Base-by-base conservation (phyloP, 2,888 invertebrate genomes). In the Diplazon laetatorius region DNA sequence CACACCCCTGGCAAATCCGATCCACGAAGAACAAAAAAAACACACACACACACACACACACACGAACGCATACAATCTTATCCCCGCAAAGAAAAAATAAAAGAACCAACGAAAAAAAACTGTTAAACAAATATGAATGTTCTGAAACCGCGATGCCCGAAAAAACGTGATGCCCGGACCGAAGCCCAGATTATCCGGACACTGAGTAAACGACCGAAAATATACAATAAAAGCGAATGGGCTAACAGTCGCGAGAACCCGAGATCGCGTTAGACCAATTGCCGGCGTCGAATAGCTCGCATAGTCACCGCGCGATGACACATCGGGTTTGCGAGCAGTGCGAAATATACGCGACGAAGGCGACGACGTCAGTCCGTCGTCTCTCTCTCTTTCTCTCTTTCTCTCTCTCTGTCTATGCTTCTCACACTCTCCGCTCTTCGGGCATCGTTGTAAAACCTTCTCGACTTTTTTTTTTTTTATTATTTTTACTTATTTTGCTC, bases 291-390 rank as follows among this genome's bases (percentile, higher is more conserved):
- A 75, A 50, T 57, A 60, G 63, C 72, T 72, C 78, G 80, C 80
- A 74, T 78, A 82, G 84, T 85, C 84, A 84, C 81, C 77, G 75
- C 78, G 76, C 82, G 84, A 88, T 89, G 88, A 89, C 87, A 86
- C 87, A 88, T 87, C 86, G 86, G 74, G 80, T 84, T 85, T 85
- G 78, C 78, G 73, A n/a, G n/a, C n/a, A n/a, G 74, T 37, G 60
- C 66, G 70, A 62, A 59, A 78, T n/a, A n/a, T n/a, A n/a, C n/a
- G n/a, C n/a, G n/a, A n/a, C n/a, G n/a, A n/a, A n/a, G n/a, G n/a
- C n/a, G n/a, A n/a, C n/a, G n/a, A n/a, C n/a, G n/a, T n/a, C n/a
- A n/a, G n/a, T n/a, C n/a, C n/a, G n/a, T n/a, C n/a, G n/a, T n/a
- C n/a, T n/a, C n/a, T n/a, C n/a, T n/a, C n/a, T n/a, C n/a, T n/a